Evolutionary conservation across 2,797 vertebrate genomes (phyloP).

Genomic region (Danio jaintianensis): DNA sequence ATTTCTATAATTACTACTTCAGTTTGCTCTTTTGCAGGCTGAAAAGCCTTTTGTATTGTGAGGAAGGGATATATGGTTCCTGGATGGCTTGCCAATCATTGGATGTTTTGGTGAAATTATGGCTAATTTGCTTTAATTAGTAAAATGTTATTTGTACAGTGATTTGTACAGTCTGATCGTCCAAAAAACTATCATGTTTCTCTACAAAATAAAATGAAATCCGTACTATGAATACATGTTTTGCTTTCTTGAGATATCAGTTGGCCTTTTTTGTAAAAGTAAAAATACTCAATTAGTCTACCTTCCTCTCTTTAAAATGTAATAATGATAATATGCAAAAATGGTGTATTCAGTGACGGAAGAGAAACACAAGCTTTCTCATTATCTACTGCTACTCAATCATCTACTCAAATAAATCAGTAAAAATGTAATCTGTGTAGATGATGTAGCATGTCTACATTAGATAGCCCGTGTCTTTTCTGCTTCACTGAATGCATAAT

Average conservation of each 20-base stretch:
- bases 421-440: not conserved
- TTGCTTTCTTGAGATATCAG: not conserved
- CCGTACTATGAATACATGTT: too few relatives aligned
- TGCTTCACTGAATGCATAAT: too few relatives aligned
- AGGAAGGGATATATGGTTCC: too few relatives aligned
- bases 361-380: not conserved
- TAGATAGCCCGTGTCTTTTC: too few relatives aligned
- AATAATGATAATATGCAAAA: not conserved
- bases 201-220: too few relatives aligned
- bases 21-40: not conserved
- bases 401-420: not conserved
- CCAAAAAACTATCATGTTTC: too few relatives aligned
- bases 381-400: too few relatives aligned
- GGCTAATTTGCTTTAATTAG: not conserved
- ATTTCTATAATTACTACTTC: conserved; percentile 12
- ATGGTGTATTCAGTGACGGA: conserved; percentile 1
- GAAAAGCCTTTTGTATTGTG: conserved; percentile 15
- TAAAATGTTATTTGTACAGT: not conserved
- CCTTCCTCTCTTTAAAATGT: not conserved
- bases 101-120: not conserved
- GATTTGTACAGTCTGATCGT: not conserved
- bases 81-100: not conserved
- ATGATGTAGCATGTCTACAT: too few relatives aligned
- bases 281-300: not conserved
- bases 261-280: conserved; percentile 11